Evolutionary conservation across 2,797 vertebrate species (phyloP), one percentile per base, ranked within the genome.

Genomic region (Melanotaenia pygmaea): DNA sequence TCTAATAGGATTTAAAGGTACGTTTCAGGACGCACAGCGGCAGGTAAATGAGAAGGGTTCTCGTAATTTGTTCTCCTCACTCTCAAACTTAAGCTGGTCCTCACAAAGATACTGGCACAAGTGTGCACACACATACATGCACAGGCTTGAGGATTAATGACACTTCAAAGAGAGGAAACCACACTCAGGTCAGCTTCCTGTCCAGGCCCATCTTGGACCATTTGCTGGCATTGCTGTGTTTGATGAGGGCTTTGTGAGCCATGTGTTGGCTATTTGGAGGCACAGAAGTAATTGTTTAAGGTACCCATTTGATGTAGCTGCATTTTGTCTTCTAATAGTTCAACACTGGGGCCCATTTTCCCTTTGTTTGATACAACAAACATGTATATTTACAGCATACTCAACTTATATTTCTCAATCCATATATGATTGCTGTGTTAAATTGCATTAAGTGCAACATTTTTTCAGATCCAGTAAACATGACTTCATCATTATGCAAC

Each of bases 101-200:
- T 76, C 56, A 34, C 35, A 76, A 47, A 61, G 32, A 59, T 32
- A 43, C 47, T n/a, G 28, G 30, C 9, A 38, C 38, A 43, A 50
- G 34, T 13, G 38, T 51, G 60, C 53, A 53, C 60, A 62, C 22
- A 58, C 61, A 77, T 0, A 51, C 45, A 45, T 59, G 66, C 59
- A 64, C 51, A 71, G 11, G 43, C 71, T 54, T 78, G 47, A 79
- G 74, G 71, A 85, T 81, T 85, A 89, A 88, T 74, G 79, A 74
- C 81, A 88, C 89, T 89, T 93, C 82, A 87, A 91, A 90, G 86
- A 67, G 73, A 86, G 89, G 89, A 91, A 88, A 73, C 79, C n/a
- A 3, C 56, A 34, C 47, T 9, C 57, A 43, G 76, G 74, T 53
- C 79, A 61, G 79, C 61, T 88, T 92, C 90, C 87, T 89, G 85